Evolutionary conservation across 2,888 invertebrate species (phyloP), one percentile per base, ranked within the genome.

Genomic region (Trypoxylon attenuatum): DNA sequence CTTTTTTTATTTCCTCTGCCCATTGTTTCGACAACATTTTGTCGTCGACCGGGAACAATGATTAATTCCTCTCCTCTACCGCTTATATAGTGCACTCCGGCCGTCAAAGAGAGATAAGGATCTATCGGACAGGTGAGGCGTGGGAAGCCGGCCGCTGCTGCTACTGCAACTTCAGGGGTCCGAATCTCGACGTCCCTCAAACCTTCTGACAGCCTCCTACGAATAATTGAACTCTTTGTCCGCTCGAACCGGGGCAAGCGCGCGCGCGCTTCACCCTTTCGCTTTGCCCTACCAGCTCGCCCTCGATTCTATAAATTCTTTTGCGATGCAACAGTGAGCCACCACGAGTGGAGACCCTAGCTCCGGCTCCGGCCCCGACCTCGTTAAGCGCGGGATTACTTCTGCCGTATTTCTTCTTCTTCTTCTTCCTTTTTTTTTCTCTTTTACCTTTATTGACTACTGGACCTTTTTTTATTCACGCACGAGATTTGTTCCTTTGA

Each of bases 41-140:
- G 65, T 68, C 67, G 70, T 64, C 54, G 56, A 60, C 60, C 50
- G 23, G 42, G 77, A 61, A 71, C 71, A 69, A 74, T 72, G 70
- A 71, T 61, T 55, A 51, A 53, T 69, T 49, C 59, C 68, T 63
- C 60, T 56, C 57, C 49, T 52, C 65, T 46, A 27, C 46, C 18
- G 60, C 22, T 38, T 60, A 51, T n/a, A n/a, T 33, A 56, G 43
- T 38, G 60, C 43, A 39, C 45, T 59, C 60, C 13, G 25, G 42
- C 18, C 46, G 42, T 33, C 42, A 55, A 42, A 25, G 55, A 18
- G 41, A 71, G 77, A 79, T 77, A 77, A 71, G 65, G 60, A 77
- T 77, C 77, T 54, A 49, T 47, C 57, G 57, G 69, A 77, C 79
- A 77, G 77, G 74, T 77, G 77, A 77, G 62, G 63, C 79, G 78